These are phyloP conservation scores for Macrosiphum euphorbiae DNA, from an alignment of 2,888 invertebrate species.

Conservation along the genomic window DNA sequence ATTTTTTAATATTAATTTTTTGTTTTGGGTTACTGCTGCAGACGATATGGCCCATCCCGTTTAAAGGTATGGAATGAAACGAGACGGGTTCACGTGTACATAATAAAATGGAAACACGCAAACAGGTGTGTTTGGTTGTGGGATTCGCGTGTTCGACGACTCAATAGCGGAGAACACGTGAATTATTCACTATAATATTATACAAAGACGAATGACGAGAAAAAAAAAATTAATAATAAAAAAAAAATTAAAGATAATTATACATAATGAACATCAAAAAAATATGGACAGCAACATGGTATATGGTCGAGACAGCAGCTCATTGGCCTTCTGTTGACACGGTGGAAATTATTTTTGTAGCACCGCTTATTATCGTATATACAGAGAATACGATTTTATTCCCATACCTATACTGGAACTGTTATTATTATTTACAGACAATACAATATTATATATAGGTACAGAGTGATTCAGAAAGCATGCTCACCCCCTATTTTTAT, in stretches of 20 bases:
- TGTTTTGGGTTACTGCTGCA: background rate
- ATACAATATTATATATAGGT: background rate
- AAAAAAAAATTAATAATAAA: background rate
- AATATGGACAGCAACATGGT: background rate
- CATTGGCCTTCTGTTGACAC: conserved; percentile 26
- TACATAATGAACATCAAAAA: conserved; percentile 6
- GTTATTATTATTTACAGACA: conserved; percentile 1
- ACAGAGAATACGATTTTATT: background rate
- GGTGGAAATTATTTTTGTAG: background rate
- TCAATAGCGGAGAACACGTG: background rate
- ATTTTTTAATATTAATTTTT: background rate
- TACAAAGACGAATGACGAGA: background rate
- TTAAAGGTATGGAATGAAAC: background rate
- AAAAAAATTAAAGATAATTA: conserved; percentile 36
- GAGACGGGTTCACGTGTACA: background rate
- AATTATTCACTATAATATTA: conserved; percentile 3
- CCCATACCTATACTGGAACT: background rate
- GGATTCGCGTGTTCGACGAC: conserved; percentile 33
- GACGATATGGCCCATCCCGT: background rate
- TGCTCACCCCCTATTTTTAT: accelerated
- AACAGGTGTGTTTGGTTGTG: conserved; percentile 44
- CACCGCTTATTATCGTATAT: background rate
- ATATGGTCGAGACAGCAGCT: background rate
- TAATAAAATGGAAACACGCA: conserved; percentile 41
- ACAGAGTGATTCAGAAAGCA: background rate